A percentile compares a stretch with the other conserved stretches of the same genome.
Evolutionary conservation across 2,113 vertebrate genomes (phyloP).

Genomic region (Hipposideros armiger): DNA sequence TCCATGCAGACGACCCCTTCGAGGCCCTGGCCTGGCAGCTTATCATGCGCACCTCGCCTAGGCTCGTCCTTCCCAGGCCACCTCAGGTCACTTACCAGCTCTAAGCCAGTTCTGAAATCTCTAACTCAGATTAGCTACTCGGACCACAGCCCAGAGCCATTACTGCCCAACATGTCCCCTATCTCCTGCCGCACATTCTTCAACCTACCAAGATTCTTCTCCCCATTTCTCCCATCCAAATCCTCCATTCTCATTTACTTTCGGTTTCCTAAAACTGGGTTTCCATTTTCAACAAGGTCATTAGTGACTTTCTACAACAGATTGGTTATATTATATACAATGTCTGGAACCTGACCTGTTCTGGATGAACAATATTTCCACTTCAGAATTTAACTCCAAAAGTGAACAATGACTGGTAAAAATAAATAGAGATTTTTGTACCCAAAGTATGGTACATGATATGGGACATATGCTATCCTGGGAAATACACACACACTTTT

Average conservation of each 20-base stretch:
- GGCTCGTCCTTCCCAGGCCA: background rate
- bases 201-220: background rate
- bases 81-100: background rate
- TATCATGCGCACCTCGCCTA: background rate
- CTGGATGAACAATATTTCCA: background rate
- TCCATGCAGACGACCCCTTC: background rate
- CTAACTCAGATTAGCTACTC: background rate
- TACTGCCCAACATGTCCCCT: fast-evolving
- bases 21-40: background rate
- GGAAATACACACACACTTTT: background rate
- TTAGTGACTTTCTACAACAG: background rate
- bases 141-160: background rate
- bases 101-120: background rate
- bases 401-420: background rate
- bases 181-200: background rate
- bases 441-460: background rate
- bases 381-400: slow-evolving; percentile 54
- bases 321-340: background rate
- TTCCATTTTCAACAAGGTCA: slow-evolving; percentile 5
- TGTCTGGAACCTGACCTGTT: background rate
- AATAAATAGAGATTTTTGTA: background rate
- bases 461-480: background rate
- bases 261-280: background rate
- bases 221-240: background rate
- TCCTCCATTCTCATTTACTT: background rate